Conservation (phyloP, 2,888 invertebrate genomes). For the Stratiomys singularior region DNA sequence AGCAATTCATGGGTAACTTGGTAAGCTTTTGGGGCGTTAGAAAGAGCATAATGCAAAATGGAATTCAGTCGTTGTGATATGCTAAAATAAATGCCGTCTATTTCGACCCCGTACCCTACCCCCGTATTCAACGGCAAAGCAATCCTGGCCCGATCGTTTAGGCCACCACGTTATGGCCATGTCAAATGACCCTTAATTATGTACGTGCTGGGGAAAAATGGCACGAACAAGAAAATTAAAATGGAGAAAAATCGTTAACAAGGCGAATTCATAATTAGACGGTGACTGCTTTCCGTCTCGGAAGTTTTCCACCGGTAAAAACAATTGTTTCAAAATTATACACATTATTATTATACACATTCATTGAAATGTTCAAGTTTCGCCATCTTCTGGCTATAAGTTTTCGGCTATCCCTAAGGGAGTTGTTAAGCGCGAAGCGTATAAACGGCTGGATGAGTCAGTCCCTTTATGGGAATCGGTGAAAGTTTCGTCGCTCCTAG, state of each 20-base stretch:
- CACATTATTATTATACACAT: neutral
- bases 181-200: slow-evolving; percentile 45
- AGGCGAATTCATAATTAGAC: slow-evolving; percentile 25
- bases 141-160: neutral
- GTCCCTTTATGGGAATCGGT: neutral
- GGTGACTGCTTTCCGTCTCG: neutral
- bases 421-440: neutral
- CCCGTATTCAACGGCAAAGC: neutral
- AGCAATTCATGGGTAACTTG: neutral
- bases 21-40: neutral
- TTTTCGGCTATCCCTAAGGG: neutral
- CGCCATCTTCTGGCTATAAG: neutral
- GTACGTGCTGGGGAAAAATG: slow-evolving; percentile 34
- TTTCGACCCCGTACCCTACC: no score
- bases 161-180: slow-evolving; percentile 34
- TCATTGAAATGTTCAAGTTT: neutral
- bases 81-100: neutral
- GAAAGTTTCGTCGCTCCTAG: slow-evolving; percentile 3
- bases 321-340: slow-evolving; percentile 28
- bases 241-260: slow-evolving; percentile 27
- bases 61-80: neutral
- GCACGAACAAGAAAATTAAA: slow-evolving; percentile 6
- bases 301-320: slow-evolving; percentile 35
- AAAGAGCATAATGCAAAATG: neutral
- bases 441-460: neutral